These are phyloP conservation scores for Micrasema minimum DNA, from an alignment of 1,140 invertebrate species.

Conservation along the genomic window DNA sequence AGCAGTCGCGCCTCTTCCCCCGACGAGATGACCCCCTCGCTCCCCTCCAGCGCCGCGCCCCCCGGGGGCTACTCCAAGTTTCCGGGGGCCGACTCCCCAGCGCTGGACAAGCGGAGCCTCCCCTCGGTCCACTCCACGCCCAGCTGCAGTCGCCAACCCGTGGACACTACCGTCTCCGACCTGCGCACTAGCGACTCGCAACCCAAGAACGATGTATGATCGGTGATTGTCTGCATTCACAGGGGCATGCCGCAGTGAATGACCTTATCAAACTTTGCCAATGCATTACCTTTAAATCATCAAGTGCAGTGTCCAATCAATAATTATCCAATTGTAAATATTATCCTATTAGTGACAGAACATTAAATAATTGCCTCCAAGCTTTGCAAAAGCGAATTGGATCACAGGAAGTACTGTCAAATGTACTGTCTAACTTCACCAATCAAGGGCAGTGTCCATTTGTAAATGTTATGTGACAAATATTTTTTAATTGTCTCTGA, in stretches of 20 bases:
- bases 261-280: too few relatives aligned
- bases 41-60: conserved; percentile 48
- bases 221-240: conserved; percentile 16
- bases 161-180: conserved; percentile 44
- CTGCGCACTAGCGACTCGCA: conserved; percentile 18
- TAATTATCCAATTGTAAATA: too few relatives aligned
- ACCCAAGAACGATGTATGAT: conserved; percentile 48
- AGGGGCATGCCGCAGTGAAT: not conserved
- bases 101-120: conserved; percentile 24
- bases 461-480: too few relatives aligned
- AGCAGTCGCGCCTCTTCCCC: conserved; percentile 69
- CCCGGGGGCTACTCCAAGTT: conserved; percentile 24
- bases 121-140: conserved; percentile 45
- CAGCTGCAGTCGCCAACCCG: conserved; percentile 44
- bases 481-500: too few relatives aligned
- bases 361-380: too few relatives aligned
- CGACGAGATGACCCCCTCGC: conserved; percentile 67
- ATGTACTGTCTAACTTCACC: too few relatives aligned
- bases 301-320: too few relatives aligned
- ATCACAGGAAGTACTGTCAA: too few relatives aligned
- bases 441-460: too few relatives aligned
- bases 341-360: too few relatives aligned
- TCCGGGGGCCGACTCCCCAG: conserved; percentile 22
- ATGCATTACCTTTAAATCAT: too few relatives aligned
- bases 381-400: too few relatives aligned